Percentiles rank a stretch among this genome's conserved stretches.
These are phyloP conservation scores for Agrilus cyanescens DNA, from an alignment of 2,888 invertebrate genomes.

Conservation along the genomic window DNA sequence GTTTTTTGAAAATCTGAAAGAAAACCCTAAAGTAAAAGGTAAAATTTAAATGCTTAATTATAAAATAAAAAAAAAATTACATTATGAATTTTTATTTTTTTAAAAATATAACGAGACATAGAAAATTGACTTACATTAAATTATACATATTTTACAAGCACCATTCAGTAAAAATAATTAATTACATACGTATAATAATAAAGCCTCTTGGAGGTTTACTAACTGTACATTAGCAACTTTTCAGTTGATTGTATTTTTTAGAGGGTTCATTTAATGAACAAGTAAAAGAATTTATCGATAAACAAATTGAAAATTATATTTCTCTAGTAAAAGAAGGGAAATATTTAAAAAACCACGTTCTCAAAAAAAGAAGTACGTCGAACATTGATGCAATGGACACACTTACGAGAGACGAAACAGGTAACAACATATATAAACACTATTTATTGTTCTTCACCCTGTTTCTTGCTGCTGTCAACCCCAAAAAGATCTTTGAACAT, in stretches of 20 bases:
- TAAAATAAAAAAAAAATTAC: background rate
- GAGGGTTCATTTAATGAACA: conserved; percentile 18
- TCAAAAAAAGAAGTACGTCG: conserved; percentile 24
- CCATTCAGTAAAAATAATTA: background rate
- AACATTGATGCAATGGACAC: conserved; percentile 12
- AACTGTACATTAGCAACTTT: too few relatives aligned
- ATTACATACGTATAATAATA: background rate
- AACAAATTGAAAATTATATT: conserved; percentile 25
- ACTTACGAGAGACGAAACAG: conserved; percentile 7
- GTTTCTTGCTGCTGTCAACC: conserved; percentile 25
- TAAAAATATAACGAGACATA: too few relatives aligned
- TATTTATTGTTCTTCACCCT: background rate
- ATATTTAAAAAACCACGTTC: conserved; percentile 15
- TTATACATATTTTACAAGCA: too few relatives aligned
- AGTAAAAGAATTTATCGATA: conserved; percentile 25
- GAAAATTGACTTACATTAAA: too few relatives aligned
- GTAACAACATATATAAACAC: conserved; percentile 2
- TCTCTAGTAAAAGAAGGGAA: conserved; percentile 18
- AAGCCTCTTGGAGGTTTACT: too few relatives aligned
- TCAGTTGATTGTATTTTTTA: conserved; percentile 3
- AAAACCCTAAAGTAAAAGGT: conserved; percentile 16
- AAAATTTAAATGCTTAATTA: conserved; percentile 6
- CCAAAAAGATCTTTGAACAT: conserved; percentile 78
- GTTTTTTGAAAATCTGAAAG: conserved; percentile 19
- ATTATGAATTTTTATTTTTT: too few relatives aligned